These are phyloP conservation scores for Phymastichus coffea DNA, from an alignment of 1,140 invertebrate genomes.

Conservation along the genomic window DNA sequence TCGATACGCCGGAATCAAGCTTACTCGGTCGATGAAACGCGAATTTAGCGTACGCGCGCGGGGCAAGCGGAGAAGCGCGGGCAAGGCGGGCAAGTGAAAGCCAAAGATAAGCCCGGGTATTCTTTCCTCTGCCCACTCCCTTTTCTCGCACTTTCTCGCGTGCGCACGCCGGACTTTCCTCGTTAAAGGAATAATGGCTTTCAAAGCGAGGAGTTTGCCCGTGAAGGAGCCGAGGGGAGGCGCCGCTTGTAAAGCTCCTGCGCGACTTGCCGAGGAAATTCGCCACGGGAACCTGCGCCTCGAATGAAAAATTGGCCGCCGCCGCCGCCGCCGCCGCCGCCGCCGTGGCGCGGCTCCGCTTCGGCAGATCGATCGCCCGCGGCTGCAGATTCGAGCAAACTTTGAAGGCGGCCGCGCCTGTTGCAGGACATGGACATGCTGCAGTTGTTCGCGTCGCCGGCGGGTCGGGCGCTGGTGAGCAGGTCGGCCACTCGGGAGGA, in stretches of 20 bases:
- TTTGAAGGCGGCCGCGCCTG: too few species aligned
- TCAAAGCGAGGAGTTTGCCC: slow-evolving; percentile 23
- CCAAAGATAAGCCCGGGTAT: background rate
- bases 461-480: slow-evolving; percentile 58
- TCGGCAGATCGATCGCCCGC: too few species aligned
- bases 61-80: background rate
- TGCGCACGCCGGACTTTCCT: slow-evolving; percentile 12
- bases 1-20: too few species aligned
- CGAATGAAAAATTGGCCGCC: too few species aligned
- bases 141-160: background rate
- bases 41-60: background rate
- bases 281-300: too few species aligned
- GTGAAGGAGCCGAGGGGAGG: background rate
- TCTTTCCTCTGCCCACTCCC: background rate
- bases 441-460: slow-evolving; percentile 60
- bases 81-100: background rate
- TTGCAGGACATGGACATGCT: slow-evolving; percentile 60
- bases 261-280: background rate
- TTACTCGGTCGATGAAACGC: too few species aligned
- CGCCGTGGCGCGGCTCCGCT: too few species aligned
- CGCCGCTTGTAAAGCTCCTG: background rate
- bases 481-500: slow-evolving; percentile 55
- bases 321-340: too few species aligned
- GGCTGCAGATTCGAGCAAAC: too few species aligned
- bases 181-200: slow-evolving; percentile 29